Evolutionary conservation across 2,888 invertebrate species (phyloP).

Genomic region (Onchidella celtica): DNA sequence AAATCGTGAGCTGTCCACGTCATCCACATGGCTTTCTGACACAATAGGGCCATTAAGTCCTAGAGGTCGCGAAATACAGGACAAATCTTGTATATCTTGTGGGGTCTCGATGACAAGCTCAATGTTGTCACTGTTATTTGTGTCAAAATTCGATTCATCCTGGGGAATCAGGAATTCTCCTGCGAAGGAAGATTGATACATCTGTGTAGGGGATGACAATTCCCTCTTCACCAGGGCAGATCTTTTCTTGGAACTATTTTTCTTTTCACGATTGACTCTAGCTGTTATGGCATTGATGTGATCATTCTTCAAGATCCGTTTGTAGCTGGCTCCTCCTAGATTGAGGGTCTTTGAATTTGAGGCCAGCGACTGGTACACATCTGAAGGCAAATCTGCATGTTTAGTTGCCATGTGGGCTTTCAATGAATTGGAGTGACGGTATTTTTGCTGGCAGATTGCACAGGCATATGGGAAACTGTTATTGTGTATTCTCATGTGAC

Average conservation of each 20-base stretch:
- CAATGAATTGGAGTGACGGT: constrained; percentile 68
- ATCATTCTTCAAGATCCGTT: constrained; percentile 17
- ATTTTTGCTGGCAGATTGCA: constrained; percentile 64
- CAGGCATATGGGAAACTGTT: constrained; percentile 66
- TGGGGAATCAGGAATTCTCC: background rate
- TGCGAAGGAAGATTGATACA: constrained; percentile 5
- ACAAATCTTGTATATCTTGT: background rate
- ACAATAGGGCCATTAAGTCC: background rate
- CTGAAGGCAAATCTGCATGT: constrained; percentile 17
- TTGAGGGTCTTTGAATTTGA: background rate
- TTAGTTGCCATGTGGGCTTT: constrained; percentile 60
- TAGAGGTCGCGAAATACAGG: background rate
- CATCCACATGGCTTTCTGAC: background rate
- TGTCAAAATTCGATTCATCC: constrained; percentile 10
- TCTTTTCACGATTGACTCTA: background rate
- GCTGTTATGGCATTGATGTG: background rate
- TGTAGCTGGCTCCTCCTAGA: constrained; percentile 38
- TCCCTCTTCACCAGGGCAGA: background rate
- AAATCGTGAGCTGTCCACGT: no score
- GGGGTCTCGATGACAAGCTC: background rate
- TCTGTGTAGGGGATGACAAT: background rate
- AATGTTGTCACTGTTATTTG: constrained; percentile 19
- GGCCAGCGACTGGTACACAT: background rate
- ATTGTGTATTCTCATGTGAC: constrained; percentile 69
- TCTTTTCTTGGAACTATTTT: background rate